phyloP scores from a whole-genome alignment of 2,113 vertebrate genomes.

The Menidia beryllina region DNA sequence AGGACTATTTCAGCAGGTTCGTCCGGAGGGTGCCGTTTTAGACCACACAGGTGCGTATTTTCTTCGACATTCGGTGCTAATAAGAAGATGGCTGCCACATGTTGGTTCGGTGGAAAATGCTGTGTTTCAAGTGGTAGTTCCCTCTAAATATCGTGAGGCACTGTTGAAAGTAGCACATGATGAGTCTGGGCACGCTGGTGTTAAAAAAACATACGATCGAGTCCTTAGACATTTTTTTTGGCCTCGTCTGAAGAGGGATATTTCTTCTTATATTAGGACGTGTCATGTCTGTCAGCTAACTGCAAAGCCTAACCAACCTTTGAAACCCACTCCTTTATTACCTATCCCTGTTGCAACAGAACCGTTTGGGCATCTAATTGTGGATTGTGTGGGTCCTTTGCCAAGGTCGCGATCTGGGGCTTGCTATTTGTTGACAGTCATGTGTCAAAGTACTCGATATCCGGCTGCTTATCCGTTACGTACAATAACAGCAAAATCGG shows the following conservation, averaged over 20 bases:
- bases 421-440: not conserved
- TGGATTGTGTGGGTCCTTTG: not conserved
- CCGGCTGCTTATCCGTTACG: not conserved
- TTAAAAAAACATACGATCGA: no score
- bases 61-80: no score
- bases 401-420: not conserved
- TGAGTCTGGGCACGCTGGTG: no score
- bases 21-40: no score
- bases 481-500: not conserved
- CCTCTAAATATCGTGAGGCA: no score
- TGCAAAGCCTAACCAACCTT: not conserved
- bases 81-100: no score
- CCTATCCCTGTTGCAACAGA: not conserved
- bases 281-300: not conserved
- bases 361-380: not conserved
- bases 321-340: not conserved
- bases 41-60: no score
- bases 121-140: no score
- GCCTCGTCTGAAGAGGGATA: not conserved
- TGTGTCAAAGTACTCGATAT: not conserved
- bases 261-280: not conserved
- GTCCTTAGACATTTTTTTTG: not conserved
- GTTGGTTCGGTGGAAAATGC: no score
- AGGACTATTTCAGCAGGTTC: no score
- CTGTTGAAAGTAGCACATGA: no score